Base-by-base conservation (phyloP, 2,888 invertebrate species). In the Dimorphilus gyrociliatus region DNA sequence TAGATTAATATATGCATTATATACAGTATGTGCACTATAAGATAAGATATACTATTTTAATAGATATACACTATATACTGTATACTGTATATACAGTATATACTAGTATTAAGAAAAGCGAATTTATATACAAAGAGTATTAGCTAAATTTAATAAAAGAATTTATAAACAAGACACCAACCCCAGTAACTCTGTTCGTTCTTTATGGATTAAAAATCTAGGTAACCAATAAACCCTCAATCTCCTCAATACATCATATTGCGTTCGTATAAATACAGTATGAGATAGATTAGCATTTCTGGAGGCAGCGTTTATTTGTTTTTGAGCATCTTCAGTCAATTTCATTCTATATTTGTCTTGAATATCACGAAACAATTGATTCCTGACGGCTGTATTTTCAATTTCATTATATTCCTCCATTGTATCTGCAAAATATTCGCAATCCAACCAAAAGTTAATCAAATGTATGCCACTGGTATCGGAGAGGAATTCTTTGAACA, bases 161-260 rank as follows among this genome's bases (percentile, higher is more conserved):
- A 21, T 10, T 10, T 10, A 21, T 10, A 10, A 10, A 10, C 21
- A 21, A 21, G 21, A n/a, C n/a, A n/a, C n/a, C n/a, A 16, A 46
- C 45, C 33, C 39, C 25, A 50, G 36, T 21, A 40, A 39, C 13
- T 40, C 35, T 10, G 36, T 43, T 17, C 52, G 40, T 32, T 59
- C 59, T 33, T 48, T 48, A 36, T 60, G 60, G 4, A 57, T 44
- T 13, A 60, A 44, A 40, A 49, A 60, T 17, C 60, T 35, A 0
- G 55, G 54, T n/a, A 60, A 44, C 61, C 61, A 62, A 45, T 62
- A 62, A 10, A 54, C 50, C 19, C 62, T 36, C 5, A 62, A 42
- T 28, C 62, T 39, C 12, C 62, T 44, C 26, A 62, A 43, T 2
- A 59, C 53, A 39, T 62, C 59, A 36, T 62, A 62, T 48, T 62